These are phyloP conservation scores for Pyrochroa serraticornis DNA, from an alignment of 2,888 invertebrate genomes.

Conservation along the genomic window DNA sequence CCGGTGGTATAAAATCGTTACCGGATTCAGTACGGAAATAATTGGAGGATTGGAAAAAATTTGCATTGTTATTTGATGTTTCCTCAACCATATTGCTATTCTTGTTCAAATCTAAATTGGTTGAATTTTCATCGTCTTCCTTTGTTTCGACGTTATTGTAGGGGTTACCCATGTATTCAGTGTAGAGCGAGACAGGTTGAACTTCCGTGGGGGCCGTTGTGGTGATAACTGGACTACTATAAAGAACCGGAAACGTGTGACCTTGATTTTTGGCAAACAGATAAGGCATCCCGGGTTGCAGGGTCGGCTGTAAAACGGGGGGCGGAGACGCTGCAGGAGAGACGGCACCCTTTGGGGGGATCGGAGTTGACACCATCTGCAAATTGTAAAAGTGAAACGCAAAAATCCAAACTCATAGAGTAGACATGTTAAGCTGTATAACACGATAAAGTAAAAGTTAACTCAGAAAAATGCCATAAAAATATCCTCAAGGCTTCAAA, in stretches of 20 bases:
- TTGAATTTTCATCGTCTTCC: slow-evolving; percentile 16
- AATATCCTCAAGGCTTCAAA: no score
- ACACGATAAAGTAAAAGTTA: no score
- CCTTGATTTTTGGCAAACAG: slow-evolving; percentile 38
- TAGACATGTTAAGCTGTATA: no score
- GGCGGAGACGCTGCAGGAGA: slow-evolving; percentile 29
- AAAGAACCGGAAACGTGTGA: slow-evolving; percentile 54
- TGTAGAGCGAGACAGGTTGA: slow-evolving; percentile 57
- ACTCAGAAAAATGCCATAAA: no score
- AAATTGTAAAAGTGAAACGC: slow-evolving; percentile 35
- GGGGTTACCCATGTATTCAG: slow-evolving; percentile 65
- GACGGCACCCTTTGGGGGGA: slow-evolving; percentile 54
- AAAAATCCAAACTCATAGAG: no score
- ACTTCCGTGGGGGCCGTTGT: slow-evolving; percentile 31
- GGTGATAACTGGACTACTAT: slow-evolving; percentile 39
- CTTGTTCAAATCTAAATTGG: slow-evolving; percentile 30
- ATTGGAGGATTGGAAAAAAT: slow-evolving; percentile 67
- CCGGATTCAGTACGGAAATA: slow-evolving; percentile 66
- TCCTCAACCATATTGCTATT: slow-evolving; percentile 25
- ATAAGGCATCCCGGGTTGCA: slow-evolving; percentile 47
- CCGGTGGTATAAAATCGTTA: slow-evolving; percentile 60
- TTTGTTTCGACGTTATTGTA: slow-evolving; percentile 54
- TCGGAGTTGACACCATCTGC: slow-evolving; percentile 72
- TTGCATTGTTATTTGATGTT: slow-evolving; percentile 42
- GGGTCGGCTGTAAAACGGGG: slow-evolving; percentile 41